These are phyloP conservation scores for Muntiacus muntjak DNA, from an alignment of 2,113 vertebrate genomes.

Conservation along the genomic window DNA sequence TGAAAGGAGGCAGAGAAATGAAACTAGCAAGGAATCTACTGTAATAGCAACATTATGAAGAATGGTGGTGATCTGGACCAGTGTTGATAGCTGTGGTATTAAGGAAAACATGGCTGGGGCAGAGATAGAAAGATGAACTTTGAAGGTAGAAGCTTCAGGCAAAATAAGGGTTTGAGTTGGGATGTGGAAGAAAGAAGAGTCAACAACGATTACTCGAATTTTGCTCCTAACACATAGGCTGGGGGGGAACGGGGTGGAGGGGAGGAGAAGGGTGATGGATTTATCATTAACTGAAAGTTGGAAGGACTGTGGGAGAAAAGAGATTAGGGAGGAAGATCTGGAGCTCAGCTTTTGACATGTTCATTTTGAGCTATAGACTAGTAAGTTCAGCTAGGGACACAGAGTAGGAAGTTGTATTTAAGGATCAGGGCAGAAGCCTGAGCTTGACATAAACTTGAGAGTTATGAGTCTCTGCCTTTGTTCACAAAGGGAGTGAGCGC, in stretches of 20 bases:
- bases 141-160: background rate
- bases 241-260: rapidly evolving
- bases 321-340: background rate
- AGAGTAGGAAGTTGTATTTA: background rate
- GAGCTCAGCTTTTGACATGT: background rate
- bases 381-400: background rate
- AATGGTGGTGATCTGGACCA: background rate
- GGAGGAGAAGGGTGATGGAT: background rate
- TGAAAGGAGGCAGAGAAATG: background rate
- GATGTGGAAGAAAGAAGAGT: background rate
- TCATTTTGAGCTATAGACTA: background rate
- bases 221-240: background rate
- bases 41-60: background rate
- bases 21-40: background rate
- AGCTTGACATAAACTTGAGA: background rate
- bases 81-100: background rate
- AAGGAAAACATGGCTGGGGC: background rate
- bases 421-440: background rate
- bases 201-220: background rate
- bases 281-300: background rate
- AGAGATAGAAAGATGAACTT: background rate
- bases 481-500: background rate
- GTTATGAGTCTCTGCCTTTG: background rate
- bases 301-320: background rate
- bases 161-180: background rate